phyloP scores from a whole-genome alignment of 2,888 invertebrate genomes.

The Gari tellinella region DNA sequence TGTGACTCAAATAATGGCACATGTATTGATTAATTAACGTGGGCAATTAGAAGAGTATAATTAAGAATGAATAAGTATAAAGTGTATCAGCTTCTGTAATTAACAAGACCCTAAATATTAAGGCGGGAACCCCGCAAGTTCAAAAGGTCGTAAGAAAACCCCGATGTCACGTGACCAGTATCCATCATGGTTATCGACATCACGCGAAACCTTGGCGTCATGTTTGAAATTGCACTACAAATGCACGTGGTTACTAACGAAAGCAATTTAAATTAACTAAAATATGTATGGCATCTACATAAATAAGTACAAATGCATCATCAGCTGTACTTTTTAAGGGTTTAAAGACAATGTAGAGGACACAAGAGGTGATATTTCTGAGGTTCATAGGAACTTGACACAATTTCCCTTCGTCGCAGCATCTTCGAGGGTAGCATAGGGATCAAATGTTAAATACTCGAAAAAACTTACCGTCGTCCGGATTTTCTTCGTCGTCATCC shows the following conservation, averaged over 20 bases:
- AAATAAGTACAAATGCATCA: too few relatives aligned
- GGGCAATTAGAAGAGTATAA: too few relatives aligned
- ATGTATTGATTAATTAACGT: conserved; percentile 2
- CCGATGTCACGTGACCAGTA: conserved; percentile 79
- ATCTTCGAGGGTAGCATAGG: conserved; percentile 69
- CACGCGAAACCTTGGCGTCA: conserved; percentile 76
- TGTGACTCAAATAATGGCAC: conserved; percentile 49
- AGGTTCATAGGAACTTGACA: conserved; percentile 28
- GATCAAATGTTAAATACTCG: conserved; percentile 27
- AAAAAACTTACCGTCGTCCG: conserved; percentile 79
- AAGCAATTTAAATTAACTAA: too few relatives aligned
- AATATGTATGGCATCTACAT: too few relatives aligned
- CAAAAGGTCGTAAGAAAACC: conserved; percentile 79
- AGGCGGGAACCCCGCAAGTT: conserved; percentile 76
- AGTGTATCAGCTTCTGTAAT: too few relatives aligned
- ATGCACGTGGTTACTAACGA: conserved; percentile 67
- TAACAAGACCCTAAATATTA: neutral
- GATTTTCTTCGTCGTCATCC: conserved; percentile 78
- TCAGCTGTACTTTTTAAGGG: too few relatives aligned
- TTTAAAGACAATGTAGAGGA: neutral
- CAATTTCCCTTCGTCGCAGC: conserved; percentile 63
- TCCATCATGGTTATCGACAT: conserved; percentile 78
- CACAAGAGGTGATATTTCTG: conserved; percentile 15
- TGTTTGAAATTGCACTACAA: conserved; percentile 73
- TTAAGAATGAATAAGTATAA: too few relatives aligned